Percentiles rank a stretch among this genome's conserved stretches.
These are phyloP conservation scores for Spondyliosoma cantharus DNA, from an alignment of 2,797 vertebrate genomes.

Conservation along the genomic window DNA sequence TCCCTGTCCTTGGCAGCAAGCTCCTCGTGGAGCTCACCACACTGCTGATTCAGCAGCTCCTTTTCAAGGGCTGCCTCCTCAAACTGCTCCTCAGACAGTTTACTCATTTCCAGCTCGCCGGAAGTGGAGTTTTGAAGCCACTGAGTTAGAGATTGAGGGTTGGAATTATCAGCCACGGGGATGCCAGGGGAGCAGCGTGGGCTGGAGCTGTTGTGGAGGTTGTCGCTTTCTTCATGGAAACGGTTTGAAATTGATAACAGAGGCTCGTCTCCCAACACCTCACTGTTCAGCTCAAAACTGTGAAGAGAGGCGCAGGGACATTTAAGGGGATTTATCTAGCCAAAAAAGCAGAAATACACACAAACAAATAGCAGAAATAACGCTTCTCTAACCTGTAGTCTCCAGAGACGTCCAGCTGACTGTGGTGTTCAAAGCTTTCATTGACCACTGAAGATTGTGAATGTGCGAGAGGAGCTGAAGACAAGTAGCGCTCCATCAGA, in stretches of 20 bases:
- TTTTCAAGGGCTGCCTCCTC: constrained; percentile 71
- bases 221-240: constrained; percentile 40
- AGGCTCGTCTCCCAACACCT: constrained; percentile 76
- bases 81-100: constrained; percentile 56
- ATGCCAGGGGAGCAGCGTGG: constrained; percentile 13
- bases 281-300: constrained; percentile 80
- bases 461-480: constrained; percentile 62
- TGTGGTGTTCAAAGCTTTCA: constrained; percentile 69
- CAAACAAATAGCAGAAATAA: background rate
- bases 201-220: constrained; percentile 8
- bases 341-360: background rate
- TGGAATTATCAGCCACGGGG: constrained; percentile 6
- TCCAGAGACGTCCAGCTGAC: constrained; percentile 76
- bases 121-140: constrained; percentile 60
- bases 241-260: constrained; percentile 74
- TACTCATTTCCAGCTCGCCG: constrained; percentile 56
- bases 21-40: constrained; percentile 81
- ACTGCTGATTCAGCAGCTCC: constrained; percentile 79
- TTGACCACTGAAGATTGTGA: constrained; percentile 71
- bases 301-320: constrained; percentile 31
- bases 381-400: constrained; percentile 68
- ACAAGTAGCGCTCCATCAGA: constrained; percentile 86
- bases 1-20: constrained; percentile 81
- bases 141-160: constrained; percentile 44
- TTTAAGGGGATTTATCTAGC: background rate